Conservation (phyloP, 2,888 invertebrate genomes). For the Drosophila ezoana region DNA sequence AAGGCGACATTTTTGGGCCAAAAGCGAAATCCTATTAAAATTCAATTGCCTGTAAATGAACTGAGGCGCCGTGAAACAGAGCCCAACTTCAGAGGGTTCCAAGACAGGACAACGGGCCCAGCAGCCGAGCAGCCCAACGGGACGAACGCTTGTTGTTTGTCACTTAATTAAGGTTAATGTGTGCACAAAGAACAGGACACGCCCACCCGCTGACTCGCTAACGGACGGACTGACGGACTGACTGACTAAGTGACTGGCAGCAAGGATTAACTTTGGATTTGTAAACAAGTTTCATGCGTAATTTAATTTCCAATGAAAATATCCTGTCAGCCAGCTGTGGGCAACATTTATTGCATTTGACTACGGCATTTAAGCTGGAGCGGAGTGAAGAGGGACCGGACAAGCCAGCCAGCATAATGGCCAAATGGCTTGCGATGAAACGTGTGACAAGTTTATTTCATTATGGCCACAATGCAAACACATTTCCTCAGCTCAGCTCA, state of each 20-base stretch:
- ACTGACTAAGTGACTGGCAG: slow-evolving; percentile 43
- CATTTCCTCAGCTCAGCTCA: slow-evolving; percentile 38
- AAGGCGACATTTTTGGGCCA: slow-evolving; percentile 36
- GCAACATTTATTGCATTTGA: slow-evolving; percentile 60
- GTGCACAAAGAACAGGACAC: slow-evolving; percentile 44
- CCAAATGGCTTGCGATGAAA: slow-evolving; percentile 41
- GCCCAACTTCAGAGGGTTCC: slow-evolving; percentile 30
- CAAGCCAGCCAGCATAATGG: slow-evolving; percentile 19
- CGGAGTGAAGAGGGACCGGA: neutral
- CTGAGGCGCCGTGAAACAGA: slow-evolving; percentile 40
- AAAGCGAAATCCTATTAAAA: slow-evolving; percentile 73
- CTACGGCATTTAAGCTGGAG: slow-evolving; percentile 26
- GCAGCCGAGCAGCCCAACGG: neutral
- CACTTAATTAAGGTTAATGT: slow-evolving; percentile 80
- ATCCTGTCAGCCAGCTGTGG: slow-evolving; percentile 47
- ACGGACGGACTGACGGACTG: slow-evolving; percentile 7
- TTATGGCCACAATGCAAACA: slow-evolving; percentile 47
- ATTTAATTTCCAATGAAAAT: slow-evolving; percentile 74
- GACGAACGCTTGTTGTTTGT: slow-evolving; percentile 66
- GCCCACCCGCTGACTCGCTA: slow-evolving; percentile 6
- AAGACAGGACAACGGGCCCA: slow-evolving; percentile 1
- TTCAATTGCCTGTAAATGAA: slow-evolving; percentile 79
- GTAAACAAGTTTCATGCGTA: slow-evolving; percentile 77
- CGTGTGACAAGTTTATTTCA: slow-evolving; percentile 69
- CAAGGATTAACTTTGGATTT: slow-evolving; percentile 72